Conservation (phyloP, 2,888 invertebrate species). For the Callosobruchus maculatus region DNA sequence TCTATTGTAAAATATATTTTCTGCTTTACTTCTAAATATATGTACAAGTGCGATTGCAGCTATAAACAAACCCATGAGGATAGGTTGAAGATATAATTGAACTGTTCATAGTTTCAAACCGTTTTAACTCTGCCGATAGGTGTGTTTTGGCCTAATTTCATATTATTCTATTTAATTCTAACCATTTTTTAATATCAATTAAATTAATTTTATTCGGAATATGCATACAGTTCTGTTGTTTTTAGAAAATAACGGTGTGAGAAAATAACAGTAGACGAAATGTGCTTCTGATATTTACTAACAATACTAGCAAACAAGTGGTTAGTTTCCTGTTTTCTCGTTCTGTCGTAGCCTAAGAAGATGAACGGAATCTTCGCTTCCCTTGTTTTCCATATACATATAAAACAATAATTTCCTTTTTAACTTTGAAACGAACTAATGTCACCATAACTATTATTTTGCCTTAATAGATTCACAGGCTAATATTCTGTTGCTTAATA, state of each 20-base stretch:
- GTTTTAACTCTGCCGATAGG: too few relatives aligned
- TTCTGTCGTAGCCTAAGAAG: conserved; percentile 61
- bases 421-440: background rate
- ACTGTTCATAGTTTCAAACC: too few relatives aligned
- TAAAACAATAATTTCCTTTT: background rate
- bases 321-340: conserved; percentile 50
- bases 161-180: too few relatives aligned
- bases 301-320: conserved; percentile 15
- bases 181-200: too few relatives aligned
- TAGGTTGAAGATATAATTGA: too few relatives aligned
- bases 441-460: conserved; percentile 12
- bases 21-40: background rate
- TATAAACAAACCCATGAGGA: too few relatives aligned
- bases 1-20: background rate
- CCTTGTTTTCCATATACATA: conserved; percentile 40
- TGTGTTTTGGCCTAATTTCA: background rate
- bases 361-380: conserved; percentile 52
- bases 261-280: background rate
- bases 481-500: conserved; percentile 27
- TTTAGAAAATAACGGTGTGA: background rate
- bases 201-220: too few relatives aligned
- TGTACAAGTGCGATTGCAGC: background rate
- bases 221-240: too few relatives aligned
- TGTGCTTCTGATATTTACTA: conserved; percentile 2
- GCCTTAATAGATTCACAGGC: conserved; percentile 17